Evolutionary conservation across 2,113 vertebrate species (phyloP), one percentile per base, ranked within the genome.

Genomic region (Cyphomyrus plagiostoma): DNA sequence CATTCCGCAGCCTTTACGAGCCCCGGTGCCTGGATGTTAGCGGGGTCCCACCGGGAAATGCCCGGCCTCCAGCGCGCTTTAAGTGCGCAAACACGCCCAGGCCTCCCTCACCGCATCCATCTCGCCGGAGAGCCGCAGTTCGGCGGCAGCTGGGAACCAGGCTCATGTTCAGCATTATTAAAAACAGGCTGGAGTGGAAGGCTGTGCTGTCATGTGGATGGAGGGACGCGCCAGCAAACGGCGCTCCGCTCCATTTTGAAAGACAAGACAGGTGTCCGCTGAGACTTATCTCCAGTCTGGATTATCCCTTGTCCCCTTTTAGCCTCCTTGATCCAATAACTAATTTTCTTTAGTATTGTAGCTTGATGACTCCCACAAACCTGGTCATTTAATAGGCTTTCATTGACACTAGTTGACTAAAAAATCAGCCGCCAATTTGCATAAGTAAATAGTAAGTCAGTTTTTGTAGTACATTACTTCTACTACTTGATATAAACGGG

Each of bases 211-310:
- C 62, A 70, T 70, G n/a, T 26, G 62, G 62, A 30, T 66, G 62
- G 62, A 66, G 8, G 39, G 80, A 17, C 11, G 21, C 39, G 39
- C 80, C 80, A 48, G 7, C 17, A 9, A 46, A 48, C 19, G 7
- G 19, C 15, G 42, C 49, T 35, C n/a, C 19, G 21, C 88, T 88
- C 88, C 88, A 89, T 89, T 52, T 80, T 89, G 88, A 89, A 89
- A 50, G 88, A 86, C 49, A 53, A 52, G 85, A 80, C 88, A 80
- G 62, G 46, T 77, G 66, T 89, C 66, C 17, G 19, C 30, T 42
- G 13, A 26, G 70, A 52, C 70, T 23, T 50, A 50, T 52, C 26
- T 39, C 30, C 46, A n/a, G 62, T 30, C 62, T 39, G 13, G 62
- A 39, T 85, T 85, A 85, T 11, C 23, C 35, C 30, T 30, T 2